Conservation (phyloP, 2,113 vertebrate species). For the Malaclemys terrapin region DNA sequence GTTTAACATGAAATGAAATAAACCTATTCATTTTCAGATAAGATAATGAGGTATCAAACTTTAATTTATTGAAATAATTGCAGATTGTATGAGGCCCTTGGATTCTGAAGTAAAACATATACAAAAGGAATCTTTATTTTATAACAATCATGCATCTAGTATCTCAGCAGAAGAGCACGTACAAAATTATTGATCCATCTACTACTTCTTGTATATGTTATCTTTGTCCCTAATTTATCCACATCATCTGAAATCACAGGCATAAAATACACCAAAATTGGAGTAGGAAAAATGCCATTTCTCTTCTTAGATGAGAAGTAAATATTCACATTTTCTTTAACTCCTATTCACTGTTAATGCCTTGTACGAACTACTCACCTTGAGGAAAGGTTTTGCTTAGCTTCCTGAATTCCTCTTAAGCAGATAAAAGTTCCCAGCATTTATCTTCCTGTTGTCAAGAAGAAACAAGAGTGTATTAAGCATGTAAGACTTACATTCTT, state of each 20-base stretch:
- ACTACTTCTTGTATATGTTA: neutral
- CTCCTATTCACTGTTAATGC: neutral
- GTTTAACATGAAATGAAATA: neutral
- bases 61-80: neutral
- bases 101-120: neutral
- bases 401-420: neutral
- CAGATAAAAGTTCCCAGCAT: neutral
- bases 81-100: neutral
- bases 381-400: neutral
- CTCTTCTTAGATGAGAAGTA: neutral
- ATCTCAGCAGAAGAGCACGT: neutral
- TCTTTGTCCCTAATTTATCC: neutral
- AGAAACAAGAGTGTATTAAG: constrained; percentile 28
- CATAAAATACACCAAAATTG: neutral
- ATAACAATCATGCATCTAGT: neutral
- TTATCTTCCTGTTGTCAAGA: neutral
- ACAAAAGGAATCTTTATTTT: neutral
- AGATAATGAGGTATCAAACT: neutral
- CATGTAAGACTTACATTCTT: constrained; percentile 65
- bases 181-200: neutral
- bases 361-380: neutral
- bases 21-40: neutral
- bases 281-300: neutral
- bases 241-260: neutral
- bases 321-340: neutral